These are phyloP conservation scores for Heterochromis multidens DNA, from an alignment of 2,113 vertebrate species.

Conservation along the genomic window DNA sequence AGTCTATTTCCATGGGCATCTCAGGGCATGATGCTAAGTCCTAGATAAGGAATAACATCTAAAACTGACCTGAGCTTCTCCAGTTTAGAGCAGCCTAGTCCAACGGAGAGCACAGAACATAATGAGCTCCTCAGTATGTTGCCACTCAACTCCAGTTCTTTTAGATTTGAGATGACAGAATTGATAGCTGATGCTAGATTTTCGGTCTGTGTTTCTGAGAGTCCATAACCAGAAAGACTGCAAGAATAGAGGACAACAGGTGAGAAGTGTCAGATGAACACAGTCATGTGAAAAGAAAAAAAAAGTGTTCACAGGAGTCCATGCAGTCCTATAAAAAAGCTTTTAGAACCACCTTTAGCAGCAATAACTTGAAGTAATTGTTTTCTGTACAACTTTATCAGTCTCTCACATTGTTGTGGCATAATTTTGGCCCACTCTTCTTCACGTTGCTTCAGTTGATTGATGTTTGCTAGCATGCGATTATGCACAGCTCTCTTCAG, in stretches of 20 bases:
- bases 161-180: neutral
- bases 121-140: neutral
- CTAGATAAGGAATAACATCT: neutral
- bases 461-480: neutral
- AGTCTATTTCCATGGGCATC: too few relatives aligned
- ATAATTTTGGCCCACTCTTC: neutral
- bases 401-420: neutral
- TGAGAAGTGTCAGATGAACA: neutral
- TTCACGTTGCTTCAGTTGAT: neutral
- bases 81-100: neutral
- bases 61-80: constrained; percentile 30
- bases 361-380: neutral
- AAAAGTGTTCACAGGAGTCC: neutral
- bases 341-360: neutral
- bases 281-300: neutral
- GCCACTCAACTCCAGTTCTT: constrained; percentile 21
- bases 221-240: neutral
- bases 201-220: neutral
- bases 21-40: neutral
- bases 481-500: neutral
- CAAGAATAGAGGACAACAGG: neutral
- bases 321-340: neutral
- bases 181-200: neutral
- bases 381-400: neutral
- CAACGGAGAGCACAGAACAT: neutral